phyloP scores from a whole-genome alignment of 2,888 invertebrate species.

The Agrochola lychnidis region DNA sequence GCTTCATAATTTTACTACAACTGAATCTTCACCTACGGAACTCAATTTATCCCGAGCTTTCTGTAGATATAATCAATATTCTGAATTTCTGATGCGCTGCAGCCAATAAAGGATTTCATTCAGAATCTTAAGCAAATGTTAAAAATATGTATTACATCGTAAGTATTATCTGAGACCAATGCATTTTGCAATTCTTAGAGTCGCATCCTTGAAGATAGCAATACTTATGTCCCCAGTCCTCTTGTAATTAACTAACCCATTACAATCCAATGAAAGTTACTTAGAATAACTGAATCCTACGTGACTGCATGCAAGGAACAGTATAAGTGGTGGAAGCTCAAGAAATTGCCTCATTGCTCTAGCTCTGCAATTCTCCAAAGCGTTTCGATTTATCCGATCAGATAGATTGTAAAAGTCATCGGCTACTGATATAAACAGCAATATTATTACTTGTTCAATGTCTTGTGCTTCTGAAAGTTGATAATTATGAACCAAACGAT shows the following conservation, averaged over 20 bases:
- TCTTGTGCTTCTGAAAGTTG: constrained; percentile 21
- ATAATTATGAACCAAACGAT: constrained; percentile 17
- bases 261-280: constrained; percentile 33
- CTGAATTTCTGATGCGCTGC: too few species aligned
- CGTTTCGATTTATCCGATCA: constrained; percentile 42
- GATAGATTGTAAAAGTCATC: constrained; percentile 38
- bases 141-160: not conserved
- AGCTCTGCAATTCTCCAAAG: constrained; percentile 42
- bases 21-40: not conserved
- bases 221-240: not conserved
- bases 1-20: not conserved
- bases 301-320: constrained; percentile 32
- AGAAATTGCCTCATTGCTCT: constrained; percentile 39
- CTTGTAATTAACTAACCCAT: constrained; percentile 29
- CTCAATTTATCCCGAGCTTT: constrained; percentile 1
- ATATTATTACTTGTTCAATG: constrained; percentile 5
- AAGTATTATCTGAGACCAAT: not conserved
- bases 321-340: constrained; percentile 34
- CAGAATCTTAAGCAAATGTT: not conserved
- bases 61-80: not conserved
- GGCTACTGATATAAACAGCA: constrained; percentile 24
- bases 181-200: not conserved
- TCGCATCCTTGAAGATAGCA: not conserved
- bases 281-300: constrained; percentile 39
- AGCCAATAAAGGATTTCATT: too few species aligned